Base-by-base conservation (phyloP, 2,113 vertebrate species). In the Myotis yumanensis region DNA sequence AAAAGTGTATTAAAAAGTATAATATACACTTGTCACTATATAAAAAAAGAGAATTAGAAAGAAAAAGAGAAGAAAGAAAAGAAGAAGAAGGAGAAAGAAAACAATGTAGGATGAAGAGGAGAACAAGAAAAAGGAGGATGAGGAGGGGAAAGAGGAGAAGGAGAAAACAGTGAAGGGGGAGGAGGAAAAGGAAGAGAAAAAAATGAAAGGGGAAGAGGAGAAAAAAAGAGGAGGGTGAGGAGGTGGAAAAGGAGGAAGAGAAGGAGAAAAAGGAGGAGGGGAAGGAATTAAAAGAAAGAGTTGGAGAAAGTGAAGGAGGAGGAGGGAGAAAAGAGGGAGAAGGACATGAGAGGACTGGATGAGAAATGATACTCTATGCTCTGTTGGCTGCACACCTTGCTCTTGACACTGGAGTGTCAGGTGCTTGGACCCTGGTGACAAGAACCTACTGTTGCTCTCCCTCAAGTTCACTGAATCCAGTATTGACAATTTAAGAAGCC, bases 401-500 rank as follows among this genome's bases (percentile, higher is more conserved):
- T 73, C 85, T 48, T 2, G 32, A 32, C 11, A 0, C 35, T 51
- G 35, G 30, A 30, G 6, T 37, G 43, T 23, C 80, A 7, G 72
- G 75, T 0, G 4, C 20, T 20, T 0, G 25, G 73, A 7, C 11
- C 3, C 11, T 5, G 43, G 37, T 59, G 83, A 96, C 96, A 97
- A 92, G 88, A 37, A 64, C 35, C 28, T 3, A 28, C 87, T 96
- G 93, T 94, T 25, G 22, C 20, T 52, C 22, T 35, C 1, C 0
- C 11, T 37, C 73, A 28, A 2, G 18, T n/a, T 48, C 52, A 4
- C 51, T 11, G 82, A 89, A 82, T 37, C 59, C 66, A 43, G 64
- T 46, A 54, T 14, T 57, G 69, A 93, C 17, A 73, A 17, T 37
- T 73, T 43, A 5, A 76, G 79, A 25, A 83, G 95, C 97, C 96